Evolutionary conservation across 2,888 invertebrate species (phyloP), one percentile per base, ranked within the genome.

Genomic region (Lydus trimaculatus): DNA sequence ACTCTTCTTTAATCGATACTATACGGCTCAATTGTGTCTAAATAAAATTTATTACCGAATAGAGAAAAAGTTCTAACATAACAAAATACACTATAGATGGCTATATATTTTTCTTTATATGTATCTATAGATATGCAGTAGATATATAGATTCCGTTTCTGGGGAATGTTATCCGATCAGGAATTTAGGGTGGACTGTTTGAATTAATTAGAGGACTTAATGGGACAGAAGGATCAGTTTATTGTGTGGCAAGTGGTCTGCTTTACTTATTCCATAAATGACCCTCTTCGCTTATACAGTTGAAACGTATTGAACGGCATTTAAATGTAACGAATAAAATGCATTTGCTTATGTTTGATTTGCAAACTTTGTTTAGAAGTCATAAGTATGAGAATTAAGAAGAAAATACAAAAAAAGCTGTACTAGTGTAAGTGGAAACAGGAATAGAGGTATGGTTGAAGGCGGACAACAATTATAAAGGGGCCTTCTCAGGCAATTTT

Each of bases 1-100:
- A 48, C 61, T 59, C 58, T 62, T 65, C 66, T 64, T 69, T 69
- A 69, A 66, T 69, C 69, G 69, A 69, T 69, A 62, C 33, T 31
- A 31, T 36, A 33, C 36, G 62, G 62, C 69, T 69, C 69, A 69
- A 69, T 69, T 69, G 65, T 69, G 65, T 63, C 69, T 61, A 67
- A 67, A 67, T 64, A 61, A 64, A 61, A 67, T 67, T 64, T 64
- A 67, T 67, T 36, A 61, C 61, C 39, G 43, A n/a, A 31, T 58
- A 36, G 56, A 36, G 56, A 61, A 61, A 64, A 62, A 17, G 56
- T 61, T 61, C 31, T 31, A 39, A 13, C 31, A 63, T 60, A 63
- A 67, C 20, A 20, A 20, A 48, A 48, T 48, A 9, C 15, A 20
- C 2, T 9, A 48, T 20, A 9, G 20, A 20, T 20, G 8, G 7